These are phyloP conservation scores for Acrocephalus kingi DNA, from an alignment of 2,113 vertebrate genomes.

Conservation along the genomic window DNA sequence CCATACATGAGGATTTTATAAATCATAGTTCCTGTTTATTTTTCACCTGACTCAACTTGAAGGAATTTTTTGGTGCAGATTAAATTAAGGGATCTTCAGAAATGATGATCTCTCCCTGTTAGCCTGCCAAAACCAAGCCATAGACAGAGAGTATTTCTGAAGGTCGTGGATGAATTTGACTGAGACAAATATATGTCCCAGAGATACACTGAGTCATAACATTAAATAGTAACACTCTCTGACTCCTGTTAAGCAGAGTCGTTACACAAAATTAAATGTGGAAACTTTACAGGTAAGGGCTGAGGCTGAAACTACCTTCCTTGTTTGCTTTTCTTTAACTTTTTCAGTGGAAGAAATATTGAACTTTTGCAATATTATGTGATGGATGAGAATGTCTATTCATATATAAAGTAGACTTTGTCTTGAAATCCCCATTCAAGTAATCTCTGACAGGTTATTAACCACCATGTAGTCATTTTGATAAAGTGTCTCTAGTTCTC, in stretches of 20 bases:
- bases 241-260: neutral
- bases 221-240: neutral
- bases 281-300: neutral
- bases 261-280: neutral
- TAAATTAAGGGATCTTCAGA: neutral
- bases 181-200: neutral
- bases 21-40: neutral
- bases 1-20: neutral
- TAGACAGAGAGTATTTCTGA: neutral
- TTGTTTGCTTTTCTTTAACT: neutral
- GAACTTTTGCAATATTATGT: neutral
- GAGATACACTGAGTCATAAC: neutral
- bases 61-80: neutral
- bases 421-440: neutral
- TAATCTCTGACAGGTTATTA: neutral
- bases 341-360: neutral
- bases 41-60: neutral
- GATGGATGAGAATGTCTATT: neutral
- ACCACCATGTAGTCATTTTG: neutral
- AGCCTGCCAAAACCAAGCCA: neutral
- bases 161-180: neutral
- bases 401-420: neutral
- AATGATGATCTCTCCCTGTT: fast-evolving
- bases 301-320: neutral
- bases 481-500: neutral